Evolutionary conservation across 2,113 vertebrate species (phyloP).

Genomic region (Etia nguti): DNA sequence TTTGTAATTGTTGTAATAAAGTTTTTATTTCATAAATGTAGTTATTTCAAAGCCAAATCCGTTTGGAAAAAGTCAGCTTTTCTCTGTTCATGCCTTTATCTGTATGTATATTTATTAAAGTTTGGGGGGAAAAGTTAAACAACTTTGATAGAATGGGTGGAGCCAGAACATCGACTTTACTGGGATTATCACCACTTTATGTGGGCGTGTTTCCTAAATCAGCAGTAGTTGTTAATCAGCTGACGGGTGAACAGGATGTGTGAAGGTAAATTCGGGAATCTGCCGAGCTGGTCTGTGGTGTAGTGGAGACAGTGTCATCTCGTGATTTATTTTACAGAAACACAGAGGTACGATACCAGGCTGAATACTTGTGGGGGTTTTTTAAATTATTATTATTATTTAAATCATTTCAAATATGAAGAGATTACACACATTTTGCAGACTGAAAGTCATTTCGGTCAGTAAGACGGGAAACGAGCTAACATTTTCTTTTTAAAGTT

Average conservation of each 20-base stretch:
- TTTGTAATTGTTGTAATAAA: not conserved
- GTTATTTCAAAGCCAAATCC: not conserved
- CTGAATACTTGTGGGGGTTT: not conserved
- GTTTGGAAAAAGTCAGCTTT: not conserved
- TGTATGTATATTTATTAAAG: not conserved
- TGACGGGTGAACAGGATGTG: not conserved
- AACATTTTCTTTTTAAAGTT: no score
- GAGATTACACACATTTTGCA: not conserved
- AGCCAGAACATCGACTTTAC: not conserved
- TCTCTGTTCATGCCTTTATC: not conserved
- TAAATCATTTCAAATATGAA: not conserved
- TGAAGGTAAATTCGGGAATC: not conserved
- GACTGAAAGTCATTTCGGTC: not conserved
- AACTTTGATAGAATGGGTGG: not conserved
- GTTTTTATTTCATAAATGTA: not conserved
- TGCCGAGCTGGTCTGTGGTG: not conserved
- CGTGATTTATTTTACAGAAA: not conserved
- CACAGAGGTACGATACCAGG: not conserved
- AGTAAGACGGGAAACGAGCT: not conserved
- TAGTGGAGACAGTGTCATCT: not conserved
- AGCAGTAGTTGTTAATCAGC: not conserved
- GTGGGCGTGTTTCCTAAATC: not conserved
- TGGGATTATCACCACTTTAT: not conserved
- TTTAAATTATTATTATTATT: fast-evolving
- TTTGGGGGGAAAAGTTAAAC: not conserved